Percentiles rank a stretch among this genome's conserved stretches.
Conservation (phyloP, 2,888 invertebrate species). For the Nemurella pictetii region DNA sequence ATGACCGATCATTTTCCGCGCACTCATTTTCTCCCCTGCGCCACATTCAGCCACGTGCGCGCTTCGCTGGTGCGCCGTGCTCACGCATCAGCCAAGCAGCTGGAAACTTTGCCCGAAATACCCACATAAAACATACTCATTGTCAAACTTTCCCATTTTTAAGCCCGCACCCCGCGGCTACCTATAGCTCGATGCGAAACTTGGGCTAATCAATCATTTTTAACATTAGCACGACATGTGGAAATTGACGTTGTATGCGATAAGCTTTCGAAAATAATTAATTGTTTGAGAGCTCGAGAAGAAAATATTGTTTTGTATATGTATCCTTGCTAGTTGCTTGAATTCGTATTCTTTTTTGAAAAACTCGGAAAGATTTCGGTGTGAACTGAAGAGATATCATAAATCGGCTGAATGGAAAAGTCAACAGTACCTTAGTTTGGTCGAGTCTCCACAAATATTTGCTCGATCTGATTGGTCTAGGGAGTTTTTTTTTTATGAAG, state of each 20-base stretch:
- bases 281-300: too few relatives aligned
- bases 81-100: background rate
- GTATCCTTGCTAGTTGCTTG: too few relatives aligned
- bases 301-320: too few relatives aligned
- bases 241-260: background rate
- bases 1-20: background rate
- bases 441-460: background rate
- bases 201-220: background rate
- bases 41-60: background rate
- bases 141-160: background rate
- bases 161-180: background rate
- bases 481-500: background rate
- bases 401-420: background rate
- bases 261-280: background rate
- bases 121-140: background rate
- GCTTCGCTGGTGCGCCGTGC: background rate
- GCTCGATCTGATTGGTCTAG: background rate
- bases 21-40: background rate
- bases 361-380: too few relatives aligned
- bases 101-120: background rate
- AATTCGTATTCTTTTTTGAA: too few relatives aligned
- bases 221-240: background rate
- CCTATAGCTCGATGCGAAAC: background rate
- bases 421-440: background rate
- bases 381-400: background rate